phyloP scores from a whole-genome alignment of 2,888 invertebrate genomes.

The Sinotaia quadrata region DNA sequence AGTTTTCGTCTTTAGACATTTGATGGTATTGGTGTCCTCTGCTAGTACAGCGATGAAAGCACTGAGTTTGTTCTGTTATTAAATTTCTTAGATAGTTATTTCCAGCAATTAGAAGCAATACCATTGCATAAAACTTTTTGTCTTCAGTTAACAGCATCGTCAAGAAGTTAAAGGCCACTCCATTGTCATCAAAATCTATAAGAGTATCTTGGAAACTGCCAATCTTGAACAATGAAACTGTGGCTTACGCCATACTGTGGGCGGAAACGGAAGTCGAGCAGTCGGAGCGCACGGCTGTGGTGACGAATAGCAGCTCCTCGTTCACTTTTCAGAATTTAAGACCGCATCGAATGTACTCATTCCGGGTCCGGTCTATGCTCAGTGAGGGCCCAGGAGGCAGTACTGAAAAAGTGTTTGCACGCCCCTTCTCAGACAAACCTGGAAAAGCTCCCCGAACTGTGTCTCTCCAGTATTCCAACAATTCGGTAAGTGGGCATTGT shows the following conservation, averaged over 20 bases:
- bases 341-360: conserved; percentile 35
- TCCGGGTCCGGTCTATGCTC: conserved; percentile 32
- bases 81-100: no score
- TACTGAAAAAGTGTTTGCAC: conserved; percentile 23
- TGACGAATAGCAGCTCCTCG: conserved; percentile 27
- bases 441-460: conserved; percentile 30
- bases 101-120: no score
- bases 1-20: no score
- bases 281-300: conserved; percentile 19
- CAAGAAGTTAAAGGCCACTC: conserved; percentile 31
- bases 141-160: conserved; percentile 25
- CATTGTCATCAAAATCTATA: conserved; percentile 32
- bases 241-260: conserved; percentile 35
- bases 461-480: conserved; percentile 5
- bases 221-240: conserved; percentile 23
- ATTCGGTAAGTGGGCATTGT: conserved; percentile 19
- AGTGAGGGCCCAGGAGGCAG: conserved; percentile 20
- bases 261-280: conserved; percentile 25
- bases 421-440: conserved; percentile 27
- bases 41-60: no score
- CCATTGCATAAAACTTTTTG: no score
- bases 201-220: conserved; percentile 38
- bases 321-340: conserved; percentile 28
- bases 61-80: no score
- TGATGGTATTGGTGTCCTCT: no score